Evolutionary conservation across 2,113 vertebrate genomes (phyloP).

Genomic region (Pterocles burchelli): DNA sequence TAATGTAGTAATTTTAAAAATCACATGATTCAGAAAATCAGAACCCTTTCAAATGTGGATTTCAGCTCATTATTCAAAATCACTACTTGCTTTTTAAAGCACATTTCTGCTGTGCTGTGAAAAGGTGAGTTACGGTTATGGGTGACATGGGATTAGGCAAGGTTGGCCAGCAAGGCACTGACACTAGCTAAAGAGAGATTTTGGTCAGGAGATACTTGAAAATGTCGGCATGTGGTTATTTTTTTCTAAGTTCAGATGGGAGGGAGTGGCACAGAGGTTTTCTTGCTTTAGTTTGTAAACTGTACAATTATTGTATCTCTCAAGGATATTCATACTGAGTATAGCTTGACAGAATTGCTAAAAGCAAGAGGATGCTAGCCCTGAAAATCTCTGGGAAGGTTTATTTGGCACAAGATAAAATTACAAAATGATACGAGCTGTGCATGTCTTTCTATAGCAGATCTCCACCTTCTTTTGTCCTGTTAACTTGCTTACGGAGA

Average conservation of each 20-base stretch:
- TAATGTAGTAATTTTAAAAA: background rate
- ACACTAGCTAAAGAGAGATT: background rate
- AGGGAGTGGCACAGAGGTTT: background rate
- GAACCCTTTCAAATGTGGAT: background rate
- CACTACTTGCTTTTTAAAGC: background rate
- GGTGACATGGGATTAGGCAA: background rate
- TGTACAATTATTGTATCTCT: background rate
- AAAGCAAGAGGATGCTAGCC: background rate
- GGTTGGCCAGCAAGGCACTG: background rate
- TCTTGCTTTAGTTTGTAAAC: background rate
- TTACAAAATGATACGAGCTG: accelerated
- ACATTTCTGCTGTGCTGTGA: background rate
- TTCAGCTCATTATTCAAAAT: background rate
- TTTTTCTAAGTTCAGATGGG: background rate
- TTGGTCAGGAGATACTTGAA: background rate
- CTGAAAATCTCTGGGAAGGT: background rate
- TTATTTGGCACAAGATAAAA: background rate
- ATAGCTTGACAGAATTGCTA: background rate
- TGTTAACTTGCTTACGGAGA: background rate
- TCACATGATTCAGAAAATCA: background rate
- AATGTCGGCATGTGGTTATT: background rate
- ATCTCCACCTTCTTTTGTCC: background rate
- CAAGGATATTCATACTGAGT: background rate
- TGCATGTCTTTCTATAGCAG: background rate
- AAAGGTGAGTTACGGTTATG: background rate